Evolutionary conservation across 2,797 vertebrate genomes (phyloP).

Genomic region (Alosa sapidissima): DNA sequence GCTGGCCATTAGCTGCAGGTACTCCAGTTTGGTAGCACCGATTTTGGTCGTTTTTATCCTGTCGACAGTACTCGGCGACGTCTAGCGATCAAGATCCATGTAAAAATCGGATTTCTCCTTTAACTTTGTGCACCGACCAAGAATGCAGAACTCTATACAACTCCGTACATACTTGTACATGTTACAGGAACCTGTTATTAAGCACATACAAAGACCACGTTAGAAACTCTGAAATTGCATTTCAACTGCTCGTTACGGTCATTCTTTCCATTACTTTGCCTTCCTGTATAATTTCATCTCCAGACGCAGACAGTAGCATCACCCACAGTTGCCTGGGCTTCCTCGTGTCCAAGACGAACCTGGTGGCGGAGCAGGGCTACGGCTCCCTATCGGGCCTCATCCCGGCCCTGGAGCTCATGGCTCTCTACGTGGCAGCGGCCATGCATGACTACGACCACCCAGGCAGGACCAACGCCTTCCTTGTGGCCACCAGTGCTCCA

Average conservation of each 20-base stretch:
- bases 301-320: slow-evolving; percentile 93
- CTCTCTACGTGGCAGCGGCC: slow-evolving; percentile 94
- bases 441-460: slow-evolving; percentile 99
- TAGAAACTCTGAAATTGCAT: not conserved
- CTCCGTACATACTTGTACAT: not conserved
- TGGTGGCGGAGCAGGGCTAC: slow-evolving; percentile 82
- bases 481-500: slow-evolving; percentile 95
- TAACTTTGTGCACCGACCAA: too few relatives aligned
- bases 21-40: too few relatives aligned
- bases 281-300: not conserved
- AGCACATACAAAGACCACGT: not conserved
- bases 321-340: slow-evolving; percentile 91
- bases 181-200: not conserved
- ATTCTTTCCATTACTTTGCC: not conserved
- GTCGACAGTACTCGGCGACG: too few relatives aligned
- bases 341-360: slow-evolving; percentile 90
- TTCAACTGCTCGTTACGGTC: not conserved
- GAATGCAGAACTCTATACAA: not conserved
- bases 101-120: too few relatives aligned
- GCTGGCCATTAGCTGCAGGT: too few relatives aligned
- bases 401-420: slow-evolving; percentile 96
- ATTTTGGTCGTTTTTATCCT: too few relatives aligned
- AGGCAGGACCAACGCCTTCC: slow-evolving; percentile 94
- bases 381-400: slow-evolving; percentile 94
- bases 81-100: too few relatives aligned